Percentiles rank a stretch among this genome's conserved stretches.
phyloP scores from a whole-genome alignment of 2,113 vertebrate species.

The Chelonoidis abingdonii region DNA sequence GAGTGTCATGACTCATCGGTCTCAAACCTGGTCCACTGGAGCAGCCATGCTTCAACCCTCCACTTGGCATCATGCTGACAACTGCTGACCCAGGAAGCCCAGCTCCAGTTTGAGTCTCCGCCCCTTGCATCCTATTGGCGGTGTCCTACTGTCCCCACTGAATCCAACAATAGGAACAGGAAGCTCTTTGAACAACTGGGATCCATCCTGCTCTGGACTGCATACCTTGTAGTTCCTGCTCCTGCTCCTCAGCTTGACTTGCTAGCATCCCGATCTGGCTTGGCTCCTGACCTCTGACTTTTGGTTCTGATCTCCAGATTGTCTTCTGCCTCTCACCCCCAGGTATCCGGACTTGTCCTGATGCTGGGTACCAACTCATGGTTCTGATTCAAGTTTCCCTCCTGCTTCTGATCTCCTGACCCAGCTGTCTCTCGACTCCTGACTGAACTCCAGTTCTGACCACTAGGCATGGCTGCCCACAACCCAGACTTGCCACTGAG shows the following conservation, averaged over 20 bases:
- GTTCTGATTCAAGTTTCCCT: background rate
- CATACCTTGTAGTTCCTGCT: background rate
- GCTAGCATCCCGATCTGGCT: no score
- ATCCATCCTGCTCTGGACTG: background rate
- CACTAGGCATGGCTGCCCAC: background rate
- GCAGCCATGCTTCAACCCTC: no score
- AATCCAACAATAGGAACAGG: background rate
- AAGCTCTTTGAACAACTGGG: background rate
- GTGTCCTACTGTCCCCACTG: background rate
- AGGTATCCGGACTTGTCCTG: no score
- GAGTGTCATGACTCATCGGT: no score
- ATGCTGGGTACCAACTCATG: background rate
- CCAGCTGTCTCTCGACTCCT: background rate
- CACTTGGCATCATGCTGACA: background rate
- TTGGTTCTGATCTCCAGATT: background rate
- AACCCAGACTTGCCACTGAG: background rate
- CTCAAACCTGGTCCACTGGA: background rate
- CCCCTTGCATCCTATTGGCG: background rate
- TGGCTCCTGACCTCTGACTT: background rate
- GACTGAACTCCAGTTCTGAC: background rate
- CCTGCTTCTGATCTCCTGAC: background rate
- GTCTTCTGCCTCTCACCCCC: background rate
- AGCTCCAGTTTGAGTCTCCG: background rate
- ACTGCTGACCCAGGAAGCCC: background rate
- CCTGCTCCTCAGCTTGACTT: no score